These are phyloP conservation scores for Eutrigla gurnardus DNA, from an alignment of 2,797 vertebrate species.

Conservation along the genomic window DNA sequence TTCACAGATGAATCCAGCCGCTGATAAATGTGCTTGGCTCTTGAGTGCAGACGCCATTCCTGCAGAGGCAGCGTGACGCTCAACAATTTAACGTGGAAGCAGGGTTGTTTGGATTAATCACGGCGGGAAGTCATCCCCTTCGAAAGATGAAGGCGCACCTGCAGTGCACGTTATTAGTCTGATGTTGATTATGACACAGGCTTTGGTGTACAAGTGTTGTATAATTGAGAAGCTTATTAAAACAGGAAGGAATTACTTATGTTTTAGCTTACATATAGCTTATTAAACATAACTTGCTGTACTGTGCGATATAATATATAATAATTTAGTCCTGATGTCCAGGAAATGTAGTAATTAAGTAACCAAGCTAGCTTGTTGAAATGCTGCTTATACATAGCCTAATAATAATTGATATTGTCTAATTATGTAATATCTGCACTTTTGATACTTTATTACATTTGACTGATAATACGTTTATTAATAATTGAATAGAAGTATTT, in stretches of 20 bases:
- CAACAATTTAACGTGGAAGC: not conserved
- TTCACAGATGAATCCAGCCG: not conserved
- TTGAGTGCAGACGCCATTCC: not conserved
- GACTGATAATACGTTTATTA: not conserved
- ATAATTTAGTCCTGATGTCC: no score
- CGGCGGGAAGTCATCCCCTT: not conserved
- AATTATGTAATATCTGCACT: not conserved
- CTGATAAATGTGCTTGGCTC: not conserved
- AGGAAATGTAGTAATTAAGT: not conserved
- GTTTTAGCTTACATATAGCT: not conserved
- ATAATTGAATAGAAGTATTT: not conserved
- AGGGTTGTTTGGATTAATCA: not conserved
- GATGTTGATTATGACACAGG: not conserved
- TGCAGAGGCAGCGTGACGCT: not conserved
- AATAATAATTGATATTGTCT: not conserved
- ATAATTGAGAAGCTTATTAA: not conserved
- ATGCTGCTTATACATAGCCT: not conserved
- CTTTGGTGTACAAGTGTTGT: not conserved
- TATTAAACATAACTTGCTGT: not conserved
- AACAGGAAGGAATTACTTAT: conserved; percentile 2
- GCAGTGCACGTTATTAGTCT: not conserved
- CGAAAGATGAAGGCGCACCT: not conserved
- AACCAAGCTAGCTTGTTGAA: not conserved
- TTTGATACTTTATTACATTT: not conserved
- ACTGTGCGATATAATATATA: not conserved